Conservation (phyloP, 2,888 invertebrate genomes). For the Cephus sareptanus region DNA sequence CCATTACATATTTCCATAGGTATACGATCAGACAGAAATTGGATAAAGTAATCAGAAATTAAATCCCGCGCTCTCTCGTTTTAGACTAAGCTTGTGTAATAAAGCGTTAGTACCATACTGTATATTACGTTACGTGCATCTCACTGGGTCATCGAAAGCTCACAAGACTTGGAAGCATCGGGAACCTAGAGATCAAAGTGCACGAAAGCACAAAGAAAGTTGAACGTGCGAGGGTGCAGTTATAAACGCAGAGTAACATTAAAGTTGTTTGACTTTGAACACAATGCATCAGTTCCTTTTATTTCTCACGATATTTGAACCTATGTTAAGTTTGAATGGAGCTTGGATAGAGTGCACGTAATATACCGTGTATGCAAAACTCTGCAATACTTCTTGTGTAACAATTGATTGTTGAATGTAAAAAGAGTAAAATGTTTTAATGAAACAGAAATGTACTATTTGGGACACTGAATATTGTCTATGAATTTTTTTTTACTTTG, state of each 20-base stretch:
- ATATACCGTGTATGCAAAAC: neutral
- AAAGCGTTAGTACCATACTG: neutral
- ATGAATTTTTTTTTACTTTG: neutral
- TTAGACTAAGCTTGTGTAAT: neutral
- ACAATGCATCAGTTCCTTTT: neutral
- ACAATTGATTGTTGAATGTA: neutral
- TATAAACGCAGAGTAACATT: neutral
- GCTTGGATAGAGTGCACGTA: neutral
- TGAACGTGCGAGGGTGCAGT: constrained; percentile 2
- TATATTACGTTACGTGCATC: neutral
- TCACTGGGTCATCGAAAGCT: neutral
- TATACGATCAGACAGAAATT: neutral
- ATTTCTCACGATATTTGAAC: neutral
- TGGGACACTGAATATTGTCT: neutral
- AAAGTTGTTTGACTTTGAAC: neutral
- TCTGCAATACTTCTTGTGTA: neutral
- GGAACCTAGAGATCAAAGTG: neutral
- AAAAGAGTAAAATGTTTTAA: neutral
- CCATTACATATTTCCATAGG: neutral
- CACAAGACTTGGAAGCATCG: constrained; percentile 16
- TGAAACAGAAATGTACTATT: neutral
- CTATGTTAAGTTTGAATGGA: neutral
- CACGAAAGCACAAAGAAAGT: constrained; percentile 7
- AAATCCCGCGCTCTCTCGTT: neutral
- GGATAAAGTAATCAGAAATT: neutral